A percentile compares a stretch with the other conserved stretches of the same genome.
Evolutionary conservation across 2,888 invertebrate genomes (phyloP).

Genomic region (Dascillus cervinus): DNA sequence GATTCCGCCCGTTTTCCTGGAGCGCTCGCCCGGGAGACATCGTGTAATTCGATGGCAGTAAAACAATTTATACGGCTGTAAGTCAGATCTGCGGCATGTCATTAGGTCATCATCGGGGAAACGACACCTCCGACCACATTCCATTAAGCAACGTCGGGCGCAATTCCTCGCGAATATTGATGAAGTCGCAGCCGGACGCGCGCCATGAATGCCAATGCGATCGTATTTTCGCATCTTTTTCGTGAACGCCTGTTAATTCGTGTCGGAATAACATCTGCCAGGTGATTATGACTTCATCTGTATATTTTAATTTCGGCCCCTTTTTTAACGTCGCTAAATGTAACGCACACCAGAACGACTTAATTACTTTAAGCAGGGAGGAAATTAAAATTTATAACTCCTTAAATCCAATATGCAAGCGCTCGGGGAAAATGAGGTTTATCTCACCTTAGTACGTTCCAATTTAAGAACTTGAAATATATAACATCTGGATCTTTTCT

Average conservation of each 20-base stretch:
- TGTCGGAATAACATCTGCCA: slow-evolving; percentile 18
- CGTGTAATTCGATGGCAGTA: slow-evolving; percentile 24
- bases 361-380: slow-evolving; percentile 34
- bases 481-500: slow-evolving; percentile 35
- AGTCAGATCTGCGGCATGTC: slow-evolving; percentile 15
- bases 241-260: slow-evolving; percentile 14
- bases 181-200: slow-evolving; percentile 27
- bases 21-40: slow-evolving; percentile 15
- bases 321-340: slow-evolving; percentile 12
- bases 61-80: slow-evolving; percentile 24
- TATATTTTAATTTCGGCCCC: slow-evolving; percentile 16
- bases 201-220: slow-evolving; percentile 31
- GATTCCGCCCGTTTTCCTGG: slow-evolving; percentile 18
- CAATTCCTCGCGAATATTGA: slow-evolving; percentile 39
- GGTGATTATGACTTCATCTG: too few species aligned
- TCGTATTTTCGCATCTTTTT: slow-evolving; percentile 15
- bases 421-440: slow-evolving; percentile 20
- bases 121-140: slow-evolving; percentile 30
- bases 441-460: slow-evolving; percentile 29
- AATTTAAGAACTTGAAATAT: slow-evolving; percentile 30
- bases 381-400: slow-evolving; percentile 42
- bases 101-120: slow-evolving; percentile 21
- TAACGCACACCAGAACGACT: slow-evolving; percentile 27
- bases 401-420: slow-evolving; percentile 34
- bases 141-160: slow-evolving; percentile 37